These are phyloP conservation scores for Lophotis ruficrista DNA, from an alignment of 2,113 vertebrate genomes.

Conservation along the genomic window DNA sequence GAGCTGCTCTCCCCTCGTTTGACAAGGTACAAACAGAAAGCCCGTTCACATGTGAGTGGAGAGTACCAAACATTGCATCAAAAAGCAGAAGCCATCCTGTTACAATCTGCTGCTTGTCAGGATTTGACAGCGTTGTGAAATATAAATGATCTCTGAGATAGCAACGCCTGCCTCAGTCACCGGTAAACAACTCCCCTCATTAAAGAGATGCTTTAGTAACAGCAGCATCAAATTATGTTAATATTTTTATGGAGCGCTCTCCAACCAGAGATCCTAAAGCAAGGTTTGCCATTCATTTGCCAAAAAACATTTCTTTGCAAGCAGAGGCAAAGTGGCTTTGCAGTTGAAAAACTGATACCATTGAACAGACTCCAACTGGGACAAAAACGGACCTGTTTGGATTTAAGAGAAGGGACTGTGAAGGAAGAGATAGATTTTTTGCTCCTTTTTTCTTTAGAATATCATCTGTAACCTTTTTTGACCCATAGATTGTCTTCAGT, in stretches of 20 bases:
- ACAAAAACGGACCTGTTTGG: background rate
- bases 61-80: constrained; percentile 39
- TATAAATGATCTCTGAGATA: constrained; percentile 62
- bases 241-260: constrained; percentile 28
- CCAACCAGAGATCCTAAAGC: background rate
- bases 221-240: constrained; percentile 60
- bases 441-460: background rate
- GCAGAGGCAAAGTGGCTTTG: background rate
- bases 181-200: constrained; percentile 59
- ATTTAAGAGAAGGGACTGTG: background rate
- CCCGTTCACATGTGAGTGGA: background rate
- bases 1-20: background rate
- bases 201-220: constrained; percentile 60
- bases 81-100: constrained; percentile 54
- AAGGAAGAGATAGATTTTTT: background rate
- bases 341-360: background rate
- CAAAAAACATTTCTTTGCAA: background rate
- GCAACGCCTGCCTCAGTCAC: constrained; percentile 44
- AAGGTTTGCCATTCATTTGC: background rate
- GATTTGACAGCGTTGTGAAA: constrained; percentile 69
- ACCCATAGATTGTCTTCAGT: background rate
- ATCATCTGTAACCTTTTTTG: background rate
- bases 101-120: constrained; percentile 71
- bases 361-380: background rate
- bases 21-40: constrained; percentile 54